These are phyloP conservation scores for Ligdia adustata DNA, from an alignment of 2,888 invertebrate genomes.

Conservation along the genomic window DNA sequence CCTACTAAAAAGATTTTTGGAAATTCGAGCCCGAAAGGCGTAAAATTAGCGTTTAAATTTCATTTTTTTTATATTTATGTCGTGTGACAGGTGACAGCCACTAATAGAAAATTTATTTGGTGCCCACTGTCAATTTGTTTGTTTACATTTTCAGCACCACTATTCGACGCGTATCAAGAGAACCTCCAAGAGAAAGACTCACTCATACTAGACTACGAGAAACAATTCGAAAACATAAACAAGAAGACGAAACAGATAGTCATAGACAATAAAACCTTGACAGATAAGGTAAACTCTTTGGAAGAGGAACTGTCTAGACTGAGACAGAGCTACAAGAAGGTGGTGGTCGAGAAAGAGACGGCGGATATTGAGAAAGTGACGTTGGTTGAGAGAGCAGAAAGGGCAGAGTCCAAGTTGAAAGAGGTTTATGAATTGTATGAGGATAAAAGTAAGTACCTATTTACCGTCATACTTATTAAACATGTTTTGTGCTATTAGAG, in stretches of 20 bases:
- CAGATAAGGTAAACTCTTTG: constrained; percentile 57
- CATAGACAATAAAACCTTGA: constrained; percentile 87
- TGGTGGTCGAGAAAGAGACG: constrained; percentile 74
- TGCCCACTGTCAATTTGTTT: constrained; percentile 2
- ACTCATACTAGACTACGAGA: constrained; percentile 87
- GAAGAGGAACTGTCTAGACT: constrained; percentile 62
- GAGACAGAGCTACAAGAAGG: constrained; percentile 72
- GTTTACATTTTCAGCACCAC: constrained; percentile 76
- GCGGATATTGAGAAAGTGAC: constrained; percentile 72
- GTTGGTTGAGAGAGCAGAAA: constrained; percentile 86
- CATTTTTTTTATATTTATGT: too few relatives aligned
- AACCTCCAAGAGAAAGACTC: constrained; percentile 90
- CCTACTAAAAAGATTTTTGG: too few relatives aligned
- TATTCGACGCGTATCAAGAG: constrained; percentile 91
- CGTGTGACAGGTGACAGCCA: too few relatives aligned
- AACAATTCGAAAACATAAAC: constrained; percentile 88
- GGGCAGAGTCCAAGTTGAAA: constrained; percentile 89
- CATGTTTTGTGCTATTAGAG: too few relatives aligned
- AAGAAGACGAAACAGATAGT: constrained; percentile 88
- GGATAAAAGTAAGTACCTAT: constrained; percentile 87
- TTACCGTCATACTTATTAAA: too few relatives aligned
- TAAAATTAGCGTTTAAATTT: too few relatives aligned
- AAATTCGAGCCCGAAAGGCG: too few relatives aligned
- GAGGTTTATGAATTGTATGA: constrained; percentile 90
- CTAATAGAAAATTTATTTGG: too few relatives aligned